Conservation (phyloP, 2,888 invertebrate species). For the Petrolisthes manimaculis region DNA sequence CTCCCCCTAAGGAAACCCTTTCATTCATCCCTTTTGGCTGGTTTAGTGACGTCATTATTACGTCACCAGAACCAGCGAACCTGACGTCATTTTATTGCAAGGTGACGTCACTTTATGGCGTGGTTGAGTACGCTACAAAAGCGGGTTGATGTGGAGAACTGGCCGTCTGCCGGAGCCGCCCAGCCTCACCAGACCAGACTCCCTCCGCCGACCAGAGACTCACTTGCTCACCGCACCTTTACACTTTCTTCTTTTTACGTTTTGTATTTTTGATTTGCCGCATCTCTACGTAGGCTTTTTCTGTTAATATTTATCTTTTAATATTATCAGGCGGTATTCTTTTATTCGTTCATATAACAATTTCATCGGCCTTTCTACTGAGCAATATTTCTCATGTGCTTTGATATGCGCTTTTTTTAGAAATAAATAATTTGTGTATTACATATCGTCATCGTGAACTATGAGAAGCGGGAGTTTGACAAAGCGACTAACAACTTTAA, state of each 20-base stretch:
- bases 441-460: no score
- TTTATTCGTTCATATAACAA: no score
- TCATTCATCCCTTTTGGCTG: constrained; percentile 47
- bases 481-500: no score
- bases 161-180: constrained; percentile 32
- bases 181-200: not conserved
- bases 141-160: constrained; percentile 56
- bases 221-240: not conserved
- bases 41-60: constrained; percentile 57
- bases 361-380: no score
- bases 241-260: not conserved
- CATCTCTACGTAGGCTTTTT: not conserved
- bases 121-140: constrained; percentile 62
- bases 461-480: no score
- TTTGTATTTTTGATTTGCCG: not conserved
- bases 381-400: no score
- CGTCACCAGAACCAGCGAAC: constrained; percentile 58
- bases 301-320: no score
- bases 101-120: constrained; percentile 62
- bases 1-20: constrained; percentile 47
- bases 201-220: not conserved
- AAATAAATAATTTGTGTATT: no score
- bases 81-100: constrained; percentile 62
- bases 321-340: no score
- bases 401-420: no score